phyloP scores from a whole-genome alignment of 2,113 vertebrate genomes.

The Macroglossus sobrinus region DNA sequence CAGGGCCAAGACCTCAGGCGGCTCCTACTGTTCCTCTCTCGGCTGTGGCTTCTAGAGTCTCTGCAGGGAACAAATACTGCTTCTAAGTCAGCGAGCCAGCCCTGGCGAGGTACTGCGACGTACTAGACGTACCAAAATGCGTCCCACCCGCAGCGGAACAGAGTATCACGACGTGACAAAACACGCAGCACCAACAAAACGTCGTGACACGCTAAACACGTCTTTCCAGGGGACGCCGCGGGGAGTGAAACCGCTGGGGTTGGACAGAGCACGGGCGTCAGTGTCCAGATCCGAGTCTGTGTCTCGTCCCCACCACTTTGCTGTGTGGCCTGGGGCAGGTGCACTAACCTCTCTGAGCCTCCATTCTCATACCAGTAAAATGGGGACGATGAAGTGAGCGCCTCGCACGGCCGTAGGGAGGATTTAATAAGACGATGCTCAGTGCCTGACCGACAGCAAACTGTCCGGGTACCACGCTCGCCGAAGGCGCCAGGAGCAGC shows the following conservation, averaged over 20 bases:
- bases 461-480: accelerated
- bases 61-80: accelerated
- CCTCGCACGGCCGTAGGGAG: neutral
- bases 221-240: neutral
- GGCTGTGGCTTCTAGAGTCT: neutral
- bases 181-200: accelerated
- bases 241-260: neutral
- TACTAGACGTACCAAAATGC: no score
- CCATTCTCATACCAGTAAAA: neutral
- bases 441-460: neutral
- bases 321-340: neutral
- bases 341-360: constrained; percentile 63
- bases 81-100: neutral
- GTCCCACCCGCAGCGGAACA: accelerated
- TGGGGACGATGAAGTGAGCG: neutral
- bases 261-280: neutral
- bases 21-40: no score
- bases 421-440: neutral
- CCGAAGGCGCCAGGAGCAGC: neutral
- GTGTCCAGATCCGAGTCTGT: neutral
- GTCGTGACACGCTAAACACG: accelerated
- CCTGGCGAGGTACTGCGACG: accelerated
- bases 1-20: neutral
- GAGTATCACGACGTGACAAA: accelerated
- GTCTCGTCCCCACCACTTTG: neutral